Evolutionary conservation across 1,140 invertebrate genomes (phyloP), one percentile per base, ranked within the genome.

Genomic region (Vollenhovia emeryi): DNA sequence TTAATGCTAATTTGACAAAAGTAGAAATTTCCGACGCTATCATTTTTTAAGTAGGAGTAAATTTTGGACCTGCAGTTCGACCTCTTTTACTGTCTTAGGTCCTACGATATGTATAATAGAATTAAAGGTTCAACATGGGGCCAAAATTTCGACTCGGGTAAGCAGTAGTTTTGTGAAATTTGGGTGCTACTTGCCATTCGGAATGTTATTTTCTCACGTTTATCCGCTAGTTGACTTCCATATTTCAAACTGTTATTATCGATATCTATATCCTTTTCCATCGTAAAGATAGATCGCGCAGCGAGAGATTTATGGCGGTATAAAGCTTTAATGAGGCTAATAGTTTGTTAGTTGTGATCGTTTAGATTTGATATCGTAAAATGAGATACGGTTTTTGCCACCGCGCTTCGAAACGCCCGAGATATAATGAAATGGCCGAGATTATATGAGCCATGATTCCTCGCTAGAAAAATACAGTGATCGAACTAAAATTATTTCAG

Each of bases 401-500:
- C 15, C 7, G 43, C 66, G 66, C 18, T 50, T 50, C 1, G 33
- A 33, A 57, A 40, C 36, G 18, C 21, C 7, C 15, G 13, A 55
- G 15, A 40, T 74, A 21, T 73, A 74, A 74, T 74, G 5, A 13
- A 73, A 45, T 6, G 0, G 18, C 52, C 4, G 30, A 30, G 24
- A 33, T 33, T 52, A 45, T 52, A 62, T 2, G 18, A 30, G 62
- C 27, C 24, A 52, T 27, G n/a, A 24, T 27, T 40, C 27, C 71
- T 69, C 9, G 6, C 5, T 27, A 21, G 64, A 43, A 71, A 69
- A 21, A 21, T 50, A 52, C 18, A 21, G 5, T 33, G 18, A 33
- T 52, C 11, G 33, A 73, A 73, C 24, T 55, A 71, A 57, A 71
- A 82, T 82, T 73, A 73, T 36, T 66, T 50, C 21, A 21, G 57